Evolutionary conservation across 2,797 vertebrate species (phyloP).

Genomic region (Luscinia luscinia): DNA sequence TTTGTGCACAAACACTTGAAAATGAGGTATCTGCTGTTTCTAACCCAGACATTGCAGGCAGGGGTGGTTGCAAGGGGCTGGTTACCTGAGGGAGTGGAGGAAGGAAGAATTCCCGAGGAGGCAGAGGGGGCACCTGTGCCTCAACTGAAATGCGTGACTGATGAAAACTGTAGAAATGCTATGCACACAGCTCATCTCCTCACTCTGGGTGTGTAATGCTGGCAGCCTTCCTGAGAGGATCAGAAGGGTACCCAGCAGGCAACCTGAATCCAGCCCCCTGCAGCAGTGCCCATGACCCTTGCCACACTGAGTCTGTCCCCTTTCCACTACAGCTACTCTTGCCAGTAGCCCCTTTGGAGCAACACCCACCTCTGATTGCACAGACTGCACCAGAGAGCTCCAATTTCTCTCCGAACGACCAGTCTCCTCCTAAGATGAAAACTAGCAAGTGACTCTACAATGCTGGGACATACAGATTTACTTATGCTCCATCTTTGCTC

Average conservation of each 20-base stretch:
- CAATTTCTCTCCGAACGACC: not conserved
- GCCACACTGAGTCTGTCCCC: accelerated
- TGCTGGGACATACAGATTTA: not conserved
- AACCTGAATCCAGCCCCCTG: not conserved
- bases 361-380: not conserved
- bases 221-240: not conserved
- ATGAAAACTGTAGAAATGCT: not conserved
- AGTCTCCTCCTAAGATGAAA: not conserved
- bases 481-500: not conserved
- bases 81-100: no score
- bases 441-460: not conserved
- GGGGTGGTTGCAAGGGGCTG: not conserved
- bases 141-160: not conserved
- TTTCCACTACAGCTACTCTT: not conserved
- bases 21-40: not conserved
- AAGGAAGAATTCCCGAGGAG: not conserved
- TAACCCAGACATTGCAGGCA: not conserved
- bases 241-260: not conserved
- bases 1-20: not conserved
- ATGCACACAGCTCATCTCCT: not conserved
- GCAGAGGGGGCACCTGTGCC: not conserved
- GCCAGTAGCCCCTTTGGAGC: not conserved
- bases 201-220: not conserved
- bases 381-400: not conserved
- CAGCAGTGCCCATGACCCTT: no score